Evolutionary conservation across 1,140 invertebrate genomes (phyloP).

Genomic region (Apis dorsata): DNA sequence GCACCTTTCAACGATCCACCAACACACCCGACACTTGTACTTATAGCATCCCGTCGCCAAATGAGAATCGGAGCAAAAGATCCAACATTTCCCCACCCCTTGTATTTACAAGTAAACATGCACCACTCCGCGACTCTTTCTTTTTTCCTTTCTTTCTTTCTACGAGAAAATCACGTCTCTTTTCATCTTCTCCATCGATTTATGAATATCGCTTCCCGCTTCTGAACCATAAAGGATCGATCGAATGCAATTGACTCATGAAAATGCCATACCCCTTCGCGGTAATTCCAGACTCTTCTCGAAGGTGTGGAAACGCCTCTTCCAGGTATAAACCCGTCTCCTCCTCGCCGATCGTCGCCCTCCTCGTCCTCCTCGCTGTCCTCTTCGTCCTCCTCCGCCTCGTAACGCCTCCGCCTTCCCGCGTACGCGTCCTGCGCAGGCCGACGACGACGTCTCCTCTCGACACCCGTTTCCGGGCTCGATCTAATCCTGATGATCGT

Average conservation of each 20-base stretch:
- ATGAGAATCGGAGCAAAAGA: constrained; percentile 3
- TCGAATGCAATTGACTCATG: constrained; percentile 67
- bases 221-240: constrained; percentile 64
- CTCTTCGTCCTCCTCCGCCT: constrained; percentile 51
- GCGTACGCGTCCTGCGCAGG: constrained; percentile 34
- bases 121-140: too few relatives aligned
- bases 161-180: background rate
- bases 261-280: constrained; percentile 75
- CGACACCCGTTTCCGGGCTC: constrained; percentile 47
- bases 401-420: constrained; percentile 39
- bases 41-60: background rate
- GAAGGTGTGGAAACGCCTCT: constrained; percentile 66
- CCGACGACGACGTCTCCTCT: constrained; percentile 57
- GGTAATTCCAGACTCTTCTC: constrained; percentile 72
- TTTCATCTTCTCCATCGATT: constrained; percentile 65
- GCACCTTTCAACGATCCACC: constrained; percentile 35
- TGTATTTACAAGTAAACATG: too few relatives aligned
- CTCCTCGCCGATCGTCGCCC: constrained; percentile 44
- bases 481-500: constrained; percentile 69
- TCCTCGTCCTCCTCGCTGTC: constrained; percentile 40
- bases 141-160: too few relatives aligned
- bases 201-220: constrained; percentile 62
- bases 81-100: background rate
- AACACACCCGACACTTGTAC: constrained; percentile 28
- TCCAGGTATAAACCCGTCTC: constrained; percentile 45